Evolutionary conservation across 2,113 vertebrate genomes (phyloP), one percentile per base, ranked within the genome.

Genomic region (Rhea pennata): DNA sequence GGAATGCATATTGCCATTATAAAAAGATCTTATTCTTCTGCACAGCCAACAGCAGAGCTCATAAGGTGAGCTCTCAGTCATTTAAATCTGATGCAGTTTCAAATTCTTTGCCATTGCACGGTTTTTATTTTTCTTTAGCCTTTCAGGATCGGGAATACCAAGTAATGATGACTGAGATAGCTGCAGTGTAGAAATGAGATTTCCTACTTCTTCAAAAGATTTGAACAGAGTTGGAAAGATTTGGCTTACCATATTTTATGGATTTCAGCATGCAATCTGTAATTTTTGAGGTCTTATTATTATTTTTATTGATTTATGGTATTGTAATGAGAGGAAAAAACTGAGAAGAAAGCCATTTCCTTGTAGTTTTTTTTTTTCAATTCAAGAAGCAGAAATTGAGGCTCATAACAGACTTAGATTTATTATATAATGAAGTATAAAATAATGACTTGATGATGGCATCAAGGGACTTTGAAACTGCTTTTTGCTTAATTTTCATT

Each of bases 361-460:
- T 80, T 92, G 72, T 84, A 1, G 0, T 72, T 88, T 77, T 11
- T n/a, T 10, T 20, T 53, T 78, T 85, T n/a, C 36, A 14, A 58
- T 76, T 92, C 31, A 75, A 87, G 33, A 54, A 89, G 53, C 29
- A 84, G 67, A 94, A 95, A 84, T 21, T 84, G 77, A 87, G 92
- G 29, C 76, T 87, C 36, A 23, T 88, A 62, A 44, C 17, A 91
- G 22, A 92, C 23, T 8, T 76, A 17, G 71, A 91, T 87, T 95
- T 96, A 92, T 89, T 87, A 15, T 15, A 22, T 44, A 46, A 6
- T 53, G 71, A 92, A 73, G 14, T 70, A 42, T 17, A 74, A 79
- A 79, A 67, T 76, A 84, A 82, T 69, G 61, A 20, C 39, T 90
- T 79, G 39, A 84, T 36, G 65, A 23, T 53, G 23, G 10, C 50